Evolutionary conservation across 2,797 vertebrate species (phyloP).

Genomic region (Masticophis lateralis): DNA sequence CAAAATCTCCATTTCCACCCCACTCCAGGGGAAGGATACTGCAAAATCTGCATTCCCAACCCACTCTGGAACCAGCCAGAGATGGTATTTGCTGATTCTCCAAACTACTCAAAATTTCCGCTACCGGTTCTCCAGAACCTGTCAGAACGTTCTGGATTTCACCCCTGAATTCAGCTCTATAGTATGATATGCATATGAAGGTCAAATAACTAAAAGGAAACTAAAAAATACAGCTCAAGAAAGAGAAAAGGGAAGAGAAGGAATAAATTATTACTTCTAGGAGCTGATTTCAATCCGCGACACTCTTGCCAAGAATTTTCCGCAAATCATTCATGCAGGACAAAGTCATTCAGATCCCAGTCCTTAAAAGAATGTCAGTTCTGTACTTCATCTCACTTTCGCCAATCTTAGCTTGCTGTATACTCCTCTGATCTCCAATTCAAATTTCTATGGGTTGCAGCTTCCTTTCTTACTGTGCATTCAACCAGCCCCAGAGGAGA

Average conservation of each 20-base stretch:
- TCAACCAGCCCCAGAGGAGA: neutral
- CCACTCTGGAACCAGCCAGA: too few species aligned
- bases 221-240: neutral
- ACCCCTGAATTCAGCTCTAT: neutral
- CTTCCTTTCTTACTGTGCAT: neutral
- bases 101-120: too few species aligned
- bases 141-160: too few species aligned
- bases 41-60: too few species aligned
- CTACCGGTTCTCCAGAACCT: too few species aligned
- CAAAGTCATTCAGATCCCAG: neutral
- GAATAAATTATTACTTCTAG: neutral
- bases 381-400: neutral
- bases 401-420: neutral
- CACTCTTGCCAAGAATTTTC: neutral
- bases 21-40: too few species aligned
- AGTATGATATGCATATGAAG: neutral
- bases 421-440: neutral
- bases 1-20: too few species aligned
- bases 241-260: neutral
- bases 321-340: neutral
- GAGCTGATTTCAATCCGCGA: neutral
- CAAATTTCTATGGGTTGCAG: neutral
- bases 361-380: neutral
- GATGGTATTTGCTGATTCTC: too few species aligned
- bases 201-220: neutral